Evolutionary conservation across 1,140 invertebrate genomes (phyloP).

Genomic region (Yoshiicerus persimilis): DNA sequence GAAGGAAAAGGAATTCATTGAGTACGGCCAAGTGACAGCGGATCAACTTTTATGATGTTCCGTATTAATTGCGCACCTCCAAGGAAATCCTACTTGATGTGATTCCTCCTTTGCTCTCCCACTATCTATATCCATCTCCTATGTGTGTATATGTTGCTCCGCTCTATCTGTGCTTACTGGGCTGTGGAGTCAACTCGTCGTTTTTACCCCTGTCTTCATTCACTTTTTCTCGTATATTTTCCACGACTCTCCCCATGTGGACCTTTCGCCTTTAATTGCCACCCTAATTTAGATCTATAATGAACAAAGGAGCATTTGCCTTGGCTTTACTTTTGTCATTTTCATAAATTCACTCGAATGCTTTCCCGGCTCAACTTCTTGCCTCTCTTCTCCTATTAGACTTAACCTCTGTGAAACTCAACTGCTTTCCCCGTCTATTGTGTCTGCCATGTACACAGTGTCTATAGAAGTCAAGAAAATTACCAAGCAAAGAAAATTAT

Average conservation of each 20-base stretch:
- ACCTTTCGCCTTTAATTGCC: background rate
- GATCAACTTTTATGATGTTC: conserved; percentile 50
- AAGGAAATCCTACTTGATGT: conserved; percentile 42
- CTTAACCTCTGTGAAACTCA: background rate
- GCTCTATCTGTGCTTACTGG: background rate
- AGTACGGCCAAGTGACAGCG: conserved; percentile 45
- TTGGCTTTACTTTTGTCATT: conserved; percentile 2
- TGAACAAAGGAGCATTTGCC: conserved; percentile 4
- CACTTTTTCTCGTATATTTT: background rate
- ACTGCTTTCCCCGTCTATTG: background rate
- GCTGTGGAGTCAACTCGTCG: background rate
- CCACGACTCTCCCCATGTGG: background rate
- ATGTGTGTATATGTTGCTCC: background rate
- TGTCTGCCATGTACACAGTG: background rate
- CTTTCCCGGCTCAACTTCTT: background rate
- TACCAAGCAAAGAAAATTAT: background rate
- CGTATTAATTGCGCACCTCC: conserved; percentile 49
- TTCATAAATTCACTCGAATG: conserved; percentile 12
- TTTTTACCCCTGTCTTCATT: conserved; percentile 21
- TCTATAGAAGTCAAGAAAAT: no score
- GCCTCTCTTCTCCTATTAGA: background rate
- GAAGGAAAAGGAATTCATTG: conserved; percentile 47
- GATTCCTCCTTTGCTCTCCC: conserved; percentile 25
- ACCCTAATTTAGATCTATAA: conserved; percentile 17
- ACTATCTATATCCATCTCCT: background rate